Evolutionary conservation across 2,113 vertebrate genomes (phyloP).

Genomic region (Sialia sialis): DNA sequence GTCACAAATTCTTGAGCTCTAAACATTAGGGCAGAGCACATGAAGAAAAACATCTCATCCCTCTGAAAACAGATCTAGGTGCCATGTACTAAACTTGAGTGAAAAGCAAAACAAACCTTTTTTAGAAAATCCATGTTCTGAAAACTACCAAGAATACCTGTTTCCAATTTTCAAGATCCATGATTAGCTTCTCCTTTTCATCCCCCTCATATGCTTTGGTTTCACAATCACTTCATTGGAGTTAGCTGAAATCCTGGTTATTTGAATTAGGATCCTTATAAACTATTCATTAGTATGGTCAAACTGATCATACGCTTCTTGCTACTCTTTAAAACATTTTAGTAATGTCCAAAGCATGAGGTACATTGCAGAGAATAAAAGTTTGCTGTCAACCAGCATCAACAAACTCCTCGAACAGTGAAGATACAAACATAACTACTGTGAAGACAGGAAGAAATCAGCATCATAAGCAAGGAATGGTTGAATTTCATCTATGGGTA

Average conservation of each 20-base stretch:
- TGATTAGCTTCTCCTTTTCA: background rate
- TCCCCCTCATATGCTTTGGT: background rate
- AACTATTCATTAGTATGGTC: background rate
- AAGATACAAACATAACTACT: background rate
- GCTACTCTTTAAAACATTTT: background rate
- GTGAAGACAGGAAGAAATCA: background rate
- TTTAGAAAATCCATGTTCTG: background rate
- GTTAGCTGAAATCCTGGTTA: background rate
- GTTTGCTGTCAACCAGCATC: background rate
- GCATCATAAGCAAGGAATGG: background rate
- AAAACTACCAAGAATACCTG: background rate
- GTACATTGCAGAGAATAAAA: background rate
- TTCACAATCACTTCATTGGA: background rate
- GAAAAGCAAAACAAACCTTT: background rate
- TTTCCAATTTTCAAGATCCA: background rate
- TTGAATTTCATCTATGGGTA: background rate
- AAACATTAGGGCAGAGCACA: background rate
- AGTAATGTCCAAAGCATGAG: background rate
- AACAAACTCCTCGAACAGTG: background rate
- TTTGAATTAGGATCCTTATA: background rate
- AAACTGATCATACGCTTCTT: background rate
- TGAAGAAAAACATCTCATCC: background rate
- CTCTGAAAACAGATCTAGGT: background rate
- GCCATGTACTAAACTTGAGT: background rate
- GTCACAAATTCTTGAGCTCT: background rate